Percentiles rank a stretch among this genome's conserved stretches.
These are phyloP conservation scores for Notothenia rossii DNA, from an alignment of 2,113 vertebrate genomes.

Conservation along the genomic window DNA sequence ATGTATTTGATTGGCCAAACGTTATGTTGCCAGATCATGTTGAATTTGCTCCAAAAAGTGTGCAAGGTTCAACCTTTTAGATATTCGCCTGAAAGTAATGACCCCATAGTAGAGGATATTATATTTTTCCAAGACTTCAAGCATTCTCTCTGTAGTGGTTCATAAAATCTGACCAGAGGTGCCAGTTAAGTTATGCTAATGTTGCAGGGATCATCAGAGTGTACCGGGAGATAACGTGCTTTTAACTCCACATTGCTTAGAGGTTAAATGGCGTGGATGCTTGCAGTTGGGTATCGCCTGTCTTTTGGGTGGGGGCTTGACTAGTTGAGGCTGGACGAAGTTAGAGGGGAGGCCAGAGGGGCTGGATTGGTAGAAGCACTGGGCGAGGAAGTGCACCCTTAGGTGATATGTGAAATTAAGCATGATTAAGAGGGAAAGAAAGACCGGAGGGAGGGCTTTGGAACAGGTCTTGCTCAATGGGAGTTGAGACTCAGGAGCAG, in stretches of 20 bases:
- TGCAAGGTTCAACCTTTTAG: no score
- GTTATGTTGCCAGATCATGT: background rate
- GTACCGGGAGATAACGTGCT: conserved; percentile 60
- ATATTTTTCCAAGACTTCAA: conserved; percentile 22
- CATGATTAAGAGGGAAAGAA: conserved; percentile 59
- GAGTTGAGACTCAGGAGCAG: background rate
- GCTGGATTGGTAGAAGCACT: conserved; percentile 42
- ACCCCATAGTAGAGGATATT: conserved; percentile 2
- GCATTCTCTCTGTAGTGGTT: conserved; percentile 41
- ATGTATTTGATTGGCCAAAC: background rate
- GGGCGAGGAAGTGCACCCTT: conserved; percentile 38
- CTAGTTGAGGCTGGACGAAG: conserved; percentile 11
- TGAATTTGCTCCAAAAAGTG: background rate
- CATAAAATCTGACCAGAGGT: conserved; percentile 73
- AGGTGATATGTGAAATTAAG: conserved; percentile 65
- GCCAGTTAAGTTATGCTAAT: conserved; percentile 70
- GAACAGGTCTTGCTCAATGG: conserved; percentile 49
- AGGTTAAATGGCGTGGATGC: conserved; percentile 47
- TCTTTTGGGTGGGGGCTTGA: conserved; percentile 15
- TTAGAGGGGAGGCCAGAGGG: conserved; percentile 55
- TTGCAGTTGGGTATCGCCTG: conserved; percentile 14
- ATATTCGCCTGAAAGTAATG: background rate
- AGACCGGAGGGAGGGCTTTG: conserved; percentile 55
- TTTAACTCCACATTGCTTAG: conserved; percentile 64
- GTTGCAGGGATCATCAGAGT: conserved; percentile 59